Evolutionary conservation across 2,113 vertebrate species (phyloP), one percentile per base, ranked within the genome.

Genomic region (Halcyon senegalensis): DNA sequence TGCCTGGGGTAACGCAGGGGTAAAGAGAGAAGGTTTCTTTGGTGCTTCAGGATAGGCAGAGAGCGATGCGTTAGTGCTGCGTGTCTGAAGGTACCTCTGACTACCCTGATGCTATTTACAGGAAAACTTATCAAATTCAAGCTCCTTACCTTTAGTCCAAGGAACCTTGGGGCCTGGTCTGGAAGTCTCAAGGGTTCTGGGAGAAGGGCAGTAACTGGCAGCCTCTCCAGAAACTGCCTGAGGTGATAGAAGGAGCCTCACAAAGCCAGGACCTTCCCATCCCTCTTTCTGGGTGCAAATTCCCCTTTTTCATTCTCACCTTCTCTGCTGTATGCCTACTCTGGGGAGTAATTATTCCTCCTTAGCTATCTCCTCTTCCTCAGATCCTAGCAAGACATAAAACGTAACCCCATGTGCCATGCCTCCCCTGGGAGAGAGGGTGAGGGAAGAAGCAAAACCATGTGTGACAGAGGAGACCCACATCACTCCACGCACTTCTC

Each of bases 401-500:
- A 90, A 14, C 16, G 13, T 77, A 35, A 43, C 25, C 4, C 2
- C 58, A 30, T 69, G 58, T 55, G 73, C 60, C 2, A 1, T 67
- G 64, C 39, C 16, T 93, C 53, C 56, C 20, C 10, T 39, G 18
- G 62, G 68, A 25, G 39, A 76, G 48, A 82, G 62, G 20, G 87
- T 16, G 74, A 87, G 64, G 72, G 77, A 84, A 82, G 69, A 58
- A 89, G 31, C 35, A 62, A 94, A 93, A 39, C 51, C 1, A 4
- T 23, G 15, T 75, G 58, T 91, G 84, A 66, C 84, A 89, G 81
- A 79, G 73, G 78, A 93, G 70, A 87, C 77, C 56, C 77, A 68
- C 84, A 64, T 73, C 81, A 35, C 68, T 91, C 90, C 69, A 48
- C 16, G 4, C 46, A 5, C 30, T 69, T 64, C 82, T 80, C 82